Conservation (phyloP, 1,140 invertebrate genomes). For the Drosophila tani region DNA sequence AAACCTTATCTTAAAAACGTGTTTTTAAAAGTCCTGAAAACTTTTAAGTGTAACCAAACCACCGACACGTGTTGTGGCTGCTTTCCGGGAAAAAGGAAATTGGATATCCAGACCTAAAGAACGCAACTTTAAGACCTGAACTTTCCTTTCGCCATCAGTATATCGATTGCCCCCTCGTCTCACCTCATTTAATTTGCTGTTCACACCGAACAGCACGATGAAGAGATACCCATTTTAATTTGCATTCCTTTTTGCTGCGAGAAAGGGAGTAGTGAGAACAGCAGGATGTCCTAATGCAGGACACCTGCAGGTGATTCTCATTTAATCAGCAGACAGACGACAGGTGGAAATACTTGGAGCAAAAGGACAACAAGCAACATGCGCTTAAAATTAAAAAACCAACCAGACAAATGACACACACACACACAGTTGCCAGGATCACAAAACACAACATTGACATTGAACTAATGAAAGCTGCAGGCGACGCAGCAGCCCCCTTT, state of each 20-base stretch:
- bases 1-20: no score
- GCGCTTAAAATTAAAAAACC: slow-evolving; percentile 66
- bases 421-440: slow-evolving; percentile 17
- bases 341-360: slow-evolving; percentile 15
- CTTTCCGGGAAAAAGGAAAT: slow-evolving; percentile 37
- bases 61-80: slow-evolving; percentile 16
- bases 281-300: slow-evolving; percentile 36
- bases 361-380: slow-evolving; percentile 32
- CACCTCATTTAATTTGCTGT: slow-evolving; percentile 32
- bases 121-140: slow-evolving; percentile 19
- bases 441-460: slow-evolving; percentile 65
- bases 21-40: no score
- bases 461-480: slow-evolving; percentile 75
- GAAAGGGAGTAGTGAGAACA: neutral
- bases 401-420: slow-evolving; percentile 23
- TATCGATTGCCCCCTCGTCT: slow-evolving; percentile 21
- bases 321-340: slow-evolving; percentile 55
- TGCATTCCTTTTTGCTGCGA: slow-evolving; percentile 47
- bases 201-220: slow-evolving; percentile 8
- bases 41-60: slow-evolving; percentile 6
- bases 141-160: slow-evolving; percentile 3
- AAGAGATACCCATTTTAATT: slow-evolving; percentile 54
- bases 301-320: slow-evolving; percentile 48
- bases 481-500: slow-evolving; percentile 27
- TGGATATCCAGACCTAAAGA: slow-evolving; percentile 33